Conservation (phyloP, 2,888 invertebrate genomes). For the Carcina quercana region DNA sequence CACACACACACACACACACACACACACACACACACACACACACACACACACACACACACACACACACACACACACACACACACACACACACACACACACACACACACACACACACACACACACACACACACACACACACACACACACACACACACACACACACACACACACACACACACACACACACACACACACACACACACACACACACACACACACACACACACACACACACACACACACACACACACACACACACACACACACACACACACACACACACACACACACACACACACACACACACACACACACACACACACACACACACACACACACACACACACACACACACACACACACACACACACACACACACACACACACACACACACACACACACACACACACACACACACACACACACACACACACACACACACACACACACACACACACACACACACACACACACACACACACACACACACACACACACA, state of each 20-base stretch:
- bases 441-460: too few relatives aligned
- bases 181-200: slow-evolving; percentile 1
- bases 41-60: slow-evolving; percentile 1
- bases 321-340: too few relatives aligned
- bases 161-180: slow-evolving; percentile 1
- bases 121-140: slow-evolving; percentile 1
- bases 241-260: slow-evolving; percentile 1
- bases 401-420: too few relatives aligned
- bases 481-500: too few relatives aligned
- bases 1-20: slow-evolving; percentile 1
- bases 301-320: slow-evolving; percentile 1
- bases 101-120: slow-evolving; percentile 1
- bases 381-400: too few relatives aligned
- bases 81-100: slow-evolving; percentile 1
- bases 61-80: slow-evolving; percentile 1
- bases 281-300: slow-evolving; percentile 1
- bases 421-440: too few relatives aligned
- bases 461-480: too few relatives aligned
- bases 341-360: too few relatives aligned
- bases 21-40: slow-evolving; percentile 1
- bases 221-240: slow-evolving; percentile 1
- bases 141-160: slow-evolving; percentile 1
- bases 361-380: too few relatives aligned
- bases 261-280: slow-evolving; percentile 1
- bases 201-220: slow-evolving; percentile 1